phyloP scores from a whole-genome alignment of 64 coral and sea anemone species.

The Hydrozoanthus tunicans region DNA sequence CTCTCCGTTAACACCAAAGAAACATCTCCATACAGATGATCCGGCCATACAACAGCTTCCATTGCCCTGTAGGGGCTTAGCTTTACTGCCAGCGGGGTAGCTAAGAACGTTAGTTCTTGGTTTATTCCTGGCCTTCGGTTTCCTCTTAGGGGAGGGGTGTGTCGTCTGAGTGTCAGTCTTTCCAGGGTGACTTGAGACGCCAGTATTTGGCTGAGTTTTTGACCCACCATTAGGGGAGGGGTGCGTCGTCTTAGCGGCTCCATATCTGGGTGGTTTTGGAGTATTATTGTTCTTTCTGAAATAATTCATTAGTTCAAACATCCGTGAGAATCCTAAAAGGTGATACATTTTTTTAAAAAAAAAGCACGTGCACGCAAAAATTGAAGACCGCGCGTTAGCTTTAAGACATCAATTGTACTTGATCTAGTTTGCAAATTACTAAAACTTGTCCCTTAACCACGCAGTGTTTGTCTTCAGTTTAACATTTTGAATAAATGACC shows the following conservation, averaged over 20 bases:
- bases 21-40: slow-evolving; percentile 21
- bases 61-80: background rate
- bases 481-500: too few relatives aligned
- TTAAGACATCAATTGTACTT: too few relatives aligned
- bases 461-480: too few relatives aligned
- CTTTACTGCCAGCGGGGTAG: background rate
- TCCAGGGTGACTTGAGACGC: slow-evolving; percentile 11
- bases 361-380: too few relatives aligned
- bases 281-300: slow-evolving; percentile 3
- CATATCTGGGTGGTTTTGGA: slow-evolving; percentile 6
- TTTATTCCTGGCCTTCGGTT: background rate
- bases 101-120: slow-evolving; percentile 32
- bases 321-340: too few relatives aligned
- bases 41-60: background rate
- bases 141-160: background rate
- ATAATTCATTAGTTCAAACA: background rate
- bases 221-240: background rate
- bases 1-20: slow-evolving; percentile 35
- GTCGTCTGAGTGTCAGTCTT: background rate
- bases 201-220: background rate
- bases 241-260: background rate
- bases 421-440: too few relatives aligned
- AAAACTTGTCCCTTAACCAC: too few relatives aligned
- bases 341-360: too few relatives aligned
- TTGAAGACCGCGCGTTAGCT: too few relatives aligned